phyloP scores from a whole-genome alignment of 2,888 invertebrate species.

The Malacosoma neustria region DNA sequence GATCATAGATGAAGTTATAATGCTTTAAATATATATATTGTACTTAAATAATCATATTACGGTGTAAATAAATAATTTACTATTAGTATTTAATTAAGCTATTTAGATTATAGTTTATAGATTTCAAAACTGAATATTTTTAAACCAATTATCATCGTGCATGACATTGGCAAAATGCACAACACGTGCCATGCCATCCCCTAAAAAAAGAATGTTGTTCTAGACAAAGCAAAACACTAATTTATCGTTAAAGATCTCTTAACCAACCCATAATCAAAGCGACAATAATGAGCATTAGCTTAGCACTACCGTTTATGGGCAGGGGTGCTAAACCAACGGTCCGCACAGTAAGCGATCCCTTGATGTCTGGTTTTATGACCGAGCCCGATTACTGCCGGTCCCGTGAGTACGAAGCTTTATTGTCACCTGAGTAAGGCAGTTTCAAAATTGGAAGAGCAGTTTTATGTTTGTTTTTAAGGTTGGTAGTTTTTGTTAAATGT shows the following conservation, averaged over 20 bases:
- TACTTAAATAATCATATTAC: too few species aligned
- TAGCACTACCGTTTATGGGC: conserved; percentile 6
- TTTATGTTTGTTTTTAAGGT: conserved; percentile 22
- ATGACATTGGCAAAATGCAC: too few species aligned
- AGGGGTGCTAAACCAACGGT: conserved; percentile 30
- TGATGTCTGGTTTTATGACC: conserved; percentile 54
- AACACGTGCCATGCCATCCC: too few species aligned
- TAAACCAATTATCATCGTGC: too few species aligned
- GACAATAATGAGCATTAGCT: neutral
- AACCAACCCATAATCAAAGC: neutral
- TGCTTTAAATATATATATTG: too few species aligned
- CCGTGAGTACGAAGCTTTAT: conserved; percentile 47
- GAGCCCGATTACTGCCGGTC: conserved; percentile 34
- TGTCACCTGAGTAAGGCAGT: conserved; percentile 66
- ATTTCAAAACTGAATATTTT: too few species aligned
- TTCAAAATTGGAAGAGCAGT: conserved; percentile 29
- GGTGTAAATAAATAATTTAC: too few species aligned
- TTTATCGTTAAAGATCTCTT: neutral
- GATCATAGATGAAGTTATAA: too few species aligned
- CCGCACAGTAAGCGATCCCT: conserved; percentile 44
- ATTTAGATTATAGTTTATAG: too few species aligned
- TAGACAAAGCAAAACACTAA: neutral
- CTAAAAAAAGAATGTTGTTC: too few species aligned
- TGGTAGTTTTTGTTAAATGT: too few species aligned
- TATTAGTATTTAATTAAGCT: too few species aligned